Percentiles rank a stretch among this genome's conserved stretches.
phyloP scores from a whole-genome alignment of 2,113 vertebrate species.

The Anarrhichthys ocellatus region DNA sequence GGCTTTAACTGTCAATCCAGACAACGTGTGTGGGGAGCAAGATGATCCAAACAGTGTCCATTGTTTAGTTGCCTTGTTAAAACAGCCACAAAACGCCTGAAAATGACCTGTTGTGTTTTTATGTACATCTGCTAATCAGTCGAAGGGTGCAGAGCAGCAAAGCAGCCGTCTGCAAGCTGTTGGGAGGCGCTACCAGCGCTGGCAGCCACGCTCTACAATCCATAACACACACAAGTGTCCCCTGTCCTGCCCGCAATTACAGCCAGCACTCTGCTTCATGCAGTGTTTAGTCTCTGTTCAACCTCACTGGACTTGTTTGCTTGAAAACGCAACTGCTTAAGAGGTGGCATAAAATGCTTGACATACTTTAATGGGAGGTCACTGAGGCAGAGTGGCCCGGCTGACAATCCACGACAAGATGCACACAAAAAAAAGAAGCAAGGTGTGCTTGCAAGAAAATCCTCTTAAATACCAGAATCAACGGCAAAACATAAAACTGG shows the following conservation, averaged over 20 bases:
- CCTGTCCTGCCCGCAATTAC: constrained; percentile 26
- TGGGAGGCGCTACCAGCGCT: constrained; percentile 17
- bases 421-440: neutral
- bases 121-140: constrained; percentile 72
- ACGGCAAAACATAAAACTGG: constrained; percentile 19
- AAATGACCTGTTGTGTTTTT: constrained; percentile 67
- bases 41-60: constrained; percentile 48
- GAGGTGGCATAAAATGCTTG: constrained; percentile 60
- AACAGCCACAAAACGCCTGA: constrained; percentile 62
- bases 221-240: constrained; percentile 49
- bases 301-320: constrained; percentile 45
- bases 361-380: constrained; percentile 62
- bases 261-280: neutral
- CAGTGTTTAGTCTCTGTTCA: constrained; percentile 24
- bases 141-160: constrained; percentile 54
- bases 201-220: constrained; percentile 21
- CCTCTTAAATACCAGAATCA: constrained; percentile 20
- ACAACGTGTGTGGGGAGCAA: constrained; percentile 47
- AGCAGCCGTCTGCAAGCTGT: constrained; percentile 37
- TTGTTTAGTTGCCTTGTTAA: constrained; percentile 65
- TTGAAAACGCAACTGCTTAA: constrained; percentile 50
- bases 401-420: constrained; percentile 35
- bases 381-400: constrained; percentile 30
- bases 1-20: constrained; percentile 55
- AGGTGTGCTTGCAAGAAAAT: neutral